Evolutionary conservation across 1,140 invertebrate species (phyloP), one percentile per base, ranked within the genome.

Genomic region (Globodera rostochiensis): DNA sequence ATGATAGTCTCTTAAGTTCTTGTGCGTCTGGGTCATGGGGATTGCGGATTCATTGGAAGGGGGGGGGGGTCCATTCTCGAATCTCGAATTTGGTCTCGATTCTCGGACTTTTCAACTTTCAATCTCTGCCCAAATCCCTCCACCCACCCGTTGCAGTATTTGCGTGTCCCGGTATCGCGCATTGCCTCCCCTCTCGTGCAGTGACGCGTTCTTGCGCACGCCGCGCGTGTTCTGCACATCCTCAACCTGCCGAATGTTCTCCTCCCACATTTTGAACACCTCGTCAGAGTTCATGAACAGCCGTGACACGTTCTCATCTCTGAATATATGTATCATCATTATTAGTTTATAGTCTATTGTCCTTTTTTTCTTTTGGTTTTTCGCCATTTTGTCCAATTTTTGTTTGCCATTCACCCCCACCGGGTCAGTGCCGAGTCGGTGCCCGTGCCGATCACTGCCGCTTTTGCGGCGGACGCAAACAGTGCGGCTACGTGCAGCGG

Each of bases 271-370:
- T 60, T 80, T 82, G 71, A 82, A 82, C 45, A 82, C 81, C 47
- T 82, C 81, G 67, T 82, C 81, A 9, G 81, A 82, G 49, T 71
- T 82, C 76, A 80, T 82, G 69, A 82, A 82, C 50, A 82, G 74
- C 45, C 81, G 82, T 49, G 57, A 49, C 36, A 82, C 47, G 49
- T 73, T 75, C 25, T 82, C 70, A 49, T 82, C 50, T 25, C 80
- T 82, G 25, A 75, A 80, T 25, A 25, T 25, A 79, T 46, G 49
- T 25, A 25, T 0, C 1, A 25, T 25, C 25, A 25, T 25, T 25
- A 0, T 0, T 53, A 13, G 7, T 13, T 9, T 53, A n/a, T n/a
- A 53, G 50, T 53, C 11, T 13, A 53, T 53, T 36, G 11, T 7
- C 7, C 50, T 0, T 25, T 25, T 25, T 25, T 25, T 25, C 25